A percentile compares a stretch with the other conserved stretches of the same genome.
Conservation (phyloP, 2,797 vertebrate genomes). For the Syngnathus acus region DNA sequence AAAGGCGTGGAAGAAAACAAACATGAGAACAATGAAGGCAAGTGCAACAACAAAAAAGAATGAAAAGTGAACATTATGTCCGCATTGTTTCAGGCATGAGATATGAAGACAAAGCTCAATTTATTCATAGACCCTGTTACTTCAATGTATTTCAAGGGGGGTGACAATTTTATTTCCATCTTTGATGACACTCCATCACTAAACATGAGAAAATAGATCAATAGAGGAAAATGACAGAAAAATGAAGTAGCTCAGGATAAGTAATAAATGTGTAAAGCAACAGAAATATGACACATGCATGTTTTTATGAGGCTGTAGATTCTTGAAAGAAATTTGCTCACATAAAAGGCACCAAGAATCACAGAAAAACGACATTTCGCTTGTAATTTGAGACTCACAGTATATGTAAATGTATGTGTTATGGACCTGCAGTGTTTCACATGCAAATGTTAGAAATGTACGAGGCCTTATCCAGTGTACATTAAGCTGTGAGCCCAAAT, state of each 20-base stretch:
- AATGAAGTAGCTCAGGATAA: conserved; percentile 24
- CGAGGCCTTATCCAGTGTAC: conserved; percentile 64
- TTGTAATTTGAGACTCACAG: conserved; percentile 41
- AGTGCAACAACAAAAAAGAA: conserved; percentile 49
- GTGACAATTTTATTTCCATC: background rate
- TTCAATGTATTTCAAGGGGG: background rate
- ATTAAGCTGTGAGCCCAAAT: conserved; percentile 38
- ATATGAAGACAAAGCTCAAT: conserved; percentile 12
- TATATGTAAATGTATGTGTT: conserved; percentile 32
- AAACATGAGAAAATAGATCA: conserved; percentile 7
- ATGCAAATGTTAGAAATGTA: conserved; percentile 4
- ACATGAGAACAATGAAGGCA: conserved; percentile 43
- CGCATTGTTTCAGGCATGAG: background rate
- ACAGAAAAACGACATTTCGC: conserved; percentile 19
- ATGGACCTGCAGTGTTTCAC: conserved; percentile 34
- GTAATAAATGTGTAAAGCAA: conserved; percentile 6
- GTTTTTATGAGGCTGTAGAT: background rate
- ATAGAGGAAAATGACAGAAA: conserved; percentile 11
- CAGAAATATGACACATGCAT: conserved; percentile 24
- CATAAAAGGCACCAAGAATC: conserved; percentile 69
- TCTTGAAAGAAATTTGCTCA: conserved; percentile 5
- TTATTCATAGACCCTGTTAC: background rate
- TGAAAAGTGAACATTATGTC: conserved; percentile 19
- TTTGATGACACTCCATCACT: conserved; percentile 3
- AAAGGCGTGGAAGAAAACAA: conserved; percentile 22